Conservation (phyloP, 1,140 invertebrate species). For the Luehdorfia chinensis region DNA sequence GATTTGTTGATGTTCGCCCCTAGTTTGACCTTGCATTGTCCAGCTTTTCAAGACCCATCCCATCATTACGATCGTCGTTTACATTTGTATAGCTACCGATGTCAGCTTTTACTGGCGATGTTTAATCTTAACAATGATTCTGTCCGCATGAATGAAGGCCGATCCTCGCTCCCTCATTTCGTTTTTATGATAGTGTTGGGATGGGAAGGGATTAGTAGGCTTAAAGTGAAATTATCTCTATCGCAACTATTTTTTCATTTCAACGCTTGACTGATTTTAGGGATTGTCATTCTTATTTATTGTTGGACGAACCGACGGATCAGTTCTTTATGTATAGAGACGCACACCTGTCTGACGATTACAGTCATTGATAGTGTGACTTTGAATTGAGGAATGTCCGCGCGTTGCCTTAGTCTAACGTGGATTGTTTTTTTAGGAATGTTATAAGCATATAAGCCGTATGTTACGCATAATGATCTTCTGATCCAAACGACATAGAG, state of each 20-base stretch:
- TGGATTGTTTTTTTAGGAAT: no score
- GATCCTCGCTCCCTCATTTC: slow-evolving; percentile 31
- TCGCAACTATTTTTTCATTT: slow-evolving; percentile 27
- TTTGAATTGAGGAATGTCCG: no score
- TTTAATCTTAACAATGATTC: slow-evolving; percentile 48
- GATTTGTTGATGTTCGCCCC: slow-evolving; percentile 58
- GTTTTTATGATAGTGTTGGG: slow-evolving; percentile 40
- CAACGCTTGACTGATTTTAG: slow-evolving; percentile 20
- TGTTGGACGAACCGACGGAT: not conserved
- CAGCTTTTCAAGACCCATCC: slow-evolving; percentile 36
- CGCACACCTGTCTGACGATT: no score
- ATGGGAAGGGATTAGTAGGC: slow-evolving; percentile 47
- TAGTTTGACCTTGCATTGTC: slow-evolving; percentile 42
- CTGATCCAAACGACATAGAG: no score
- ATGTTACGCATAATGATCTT: no score
- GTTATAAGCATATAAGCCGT: no score
- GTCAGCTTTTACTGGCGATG: slow-evolving; percentile 17
- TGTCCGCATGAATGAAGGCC: slow-evolving; percentile 53
- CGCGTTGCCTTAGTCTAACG: no score
- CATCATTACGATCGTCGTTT: slow-evolving; percentile 18
- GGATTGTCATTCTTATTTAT: slow-evolving; percentile 2
- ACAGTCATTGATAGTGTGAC: no score
- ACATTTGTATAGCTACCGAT: slow-evolving; percentile 30
- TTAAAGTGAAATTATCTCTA: slow-evolving; percentile 38
- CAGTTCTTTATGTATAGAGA: not conserved